These are phyloP conservation scores for Clivina fossor DNA, from an alignment of 2,888 invertebrate species.

Conservation along the genomic window DNA sequence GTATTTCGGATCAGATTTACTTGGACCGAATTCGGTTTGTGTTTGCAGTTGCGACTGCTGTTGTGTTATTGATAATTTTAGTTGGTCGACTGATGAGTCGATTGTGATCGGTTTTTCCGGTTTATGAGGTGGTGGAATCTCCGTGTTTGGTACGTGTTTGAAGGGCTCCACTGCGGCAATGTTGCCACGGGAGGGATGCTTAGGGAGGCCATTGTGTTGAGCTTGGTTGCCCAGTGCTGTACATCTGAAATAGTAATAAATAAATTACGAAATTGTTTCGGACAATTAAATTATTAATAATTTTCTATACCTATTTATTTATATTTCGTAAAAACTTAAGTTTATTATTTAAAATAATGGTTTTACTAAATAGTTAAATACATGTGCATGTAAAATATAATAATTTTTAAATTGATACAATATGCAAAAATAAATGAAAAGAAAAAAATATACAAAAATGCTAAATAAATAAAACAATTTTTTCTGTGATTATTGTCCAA, in stretches of 20 bases:
- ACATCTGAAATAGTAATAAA: constrained; percentile 12
- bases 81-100: constrained; percentile 56
- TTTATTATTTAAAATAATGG: no score
- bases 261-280: not conserved
- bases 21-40: constrained; percentile 73
- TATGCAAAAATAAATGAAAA: no score
- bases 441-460: no score
- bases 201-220: constrained; percentile 53
- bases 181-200: constrained; percentile 68
- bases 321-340: no score
- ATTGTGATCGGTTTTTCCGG: constrained; percentile 44
- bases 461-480: no score
- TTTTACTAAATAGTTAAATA: no score
- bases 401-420: no score
- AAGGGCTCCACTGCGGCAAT: constrained; percentile 87
- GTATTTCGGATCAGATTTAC: constrained; percentile 87
- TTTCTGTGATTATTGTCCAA: no score
- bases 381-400: no score
- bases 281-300: no score
- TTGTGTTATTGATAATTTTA: constrained; percentile 61
- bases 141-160: constrained; percentile 74
- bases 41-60: not conserved
- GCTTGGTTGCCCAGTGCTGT: constrained; percentile 13
- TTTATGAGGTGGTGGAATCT: constrained; percentile 36
- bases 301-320: no score